Evolutionary conservation across 2,888 invertebrate genomes (phyloP), one percentile per base, ranked within the genome.

Genomic region (Ligdia adustata): DNA sequence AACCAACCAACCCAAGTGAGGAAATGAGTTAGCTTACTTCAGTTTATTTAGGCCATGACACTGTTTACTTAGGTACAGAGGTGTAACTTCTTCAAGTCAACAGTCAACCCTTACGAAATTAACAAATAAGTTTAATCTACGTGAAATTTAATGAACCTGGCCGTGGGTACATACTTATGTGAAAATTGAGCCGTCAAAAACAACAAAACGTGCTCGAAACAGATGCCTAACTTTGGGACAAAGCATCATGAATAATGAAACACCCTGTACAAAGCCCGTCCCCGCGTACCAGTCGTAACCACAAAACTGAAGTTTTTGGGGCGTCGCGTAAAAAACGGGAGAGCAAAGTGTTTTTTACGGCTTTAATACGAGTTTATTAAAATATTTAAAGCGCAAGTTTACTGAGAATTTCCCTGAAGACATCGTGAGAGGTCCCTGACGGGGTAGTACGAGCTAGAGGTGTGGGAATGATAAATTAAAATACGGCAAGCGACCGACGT

Each of bases 231-330:
- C 72, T 79, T 81, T 57, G 60, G 70, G 75, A 85, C 86, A 87
- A 88, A 88, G 87, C 81, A 74, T 78, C 82, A 82, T 89, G 86
- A 89, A 89, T 89, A 87, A 89, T 88, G 85, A 88, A 88, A 84
- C 79, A 77, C 76, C 75, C 77, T 69, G 68, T 69, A 69, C 75
- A 72, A 73, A 74, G 77, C 73, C 68, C 62, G 60, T 44, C 52
- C 57, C 56, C 44, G 31, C 53, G 47, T 16, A 16, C 22, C 46
- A 47, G 40, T 62, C 50, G 52, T 55, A 64, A 66, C 75, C 73
- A 52, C 75, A 71, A 66, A 72, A 74, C 67, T 70, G 60, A 63
- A 66, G 67, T 68, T 71, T n/a, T 61, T 60, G 62, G 60, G 72
- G 72, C 71, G 66, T 75, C 82, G 81, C 75, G 79, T 69, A 80